phyloP scores from a whole-genome alignment of 1,140 invertebrate species.

The Zaprionus ghesquierei region DNA sequence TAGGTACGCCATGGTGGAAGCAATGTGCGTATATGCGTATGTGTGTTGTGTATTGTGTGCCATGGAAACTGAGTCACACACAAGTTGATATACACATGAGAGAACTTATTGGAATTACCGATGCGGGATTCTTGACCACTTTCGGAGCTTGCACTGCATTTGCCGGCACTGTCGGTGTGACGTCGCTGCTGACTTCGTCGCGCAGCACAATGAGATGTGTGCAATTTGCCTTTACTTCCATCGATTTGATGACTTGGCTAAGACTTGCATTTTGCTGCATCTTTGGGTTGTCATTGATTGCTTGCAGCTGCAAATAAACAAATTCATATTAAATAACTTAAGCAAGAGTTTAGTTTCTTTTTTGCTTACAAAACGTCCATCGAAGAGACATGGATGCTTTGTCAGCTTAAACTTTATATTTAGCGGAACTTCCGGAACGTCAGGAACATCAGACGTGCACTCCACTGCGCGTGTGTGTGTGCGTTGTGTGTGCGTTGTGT shows the following conservation, averaged over 20 bases:
- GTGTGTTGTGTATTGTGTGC: not conserved
- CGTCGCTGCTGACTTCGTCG: not conserved
- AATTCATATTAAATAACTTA: not conserved
- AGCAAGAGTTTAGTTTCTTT: not conserved
- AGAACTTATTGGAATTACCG: constrained; percentile 52
- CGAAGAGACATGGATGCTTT: constrained; percentile 61
- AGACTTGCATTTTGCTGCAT: constrained; percentile 39
- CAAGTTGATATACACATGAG: not conserved
- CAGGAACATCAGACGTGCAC: constrained; percentile 45
- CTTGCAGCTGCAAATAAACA: constrained; percentile 34
- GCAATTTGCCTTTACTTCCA: constrained; percentile 34
- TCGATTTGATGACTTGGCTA: constrained; percentile 22
- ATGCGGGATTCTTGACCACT: constrained; percentile 60
- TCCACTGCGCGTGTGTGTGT: constrained; percentile 33
- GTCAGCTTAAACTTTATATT: constrained; percentile 57
- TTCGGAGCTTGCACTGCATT: constrained; percentile 25
- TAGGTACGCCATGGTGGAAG: not conserved
- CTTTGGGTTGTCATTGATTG: constrained; percentile 22
- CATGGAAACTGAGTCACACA: not conserved
- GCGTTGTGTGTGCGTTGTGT: constrained; percentile 8
- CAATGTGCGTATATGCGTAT: not conserved
- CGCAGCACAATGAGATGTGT: constrained; percentile 47
- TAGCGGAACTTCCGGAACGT: constrained; percentile 45
- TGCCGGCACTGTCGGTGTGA: not conserved
- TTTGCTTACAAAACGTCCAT: constrained; percentile 43